Base-by-base conservation (phyloP, 1,140 invertebrate genomes). In the Euglossa dilemma region DNA sequence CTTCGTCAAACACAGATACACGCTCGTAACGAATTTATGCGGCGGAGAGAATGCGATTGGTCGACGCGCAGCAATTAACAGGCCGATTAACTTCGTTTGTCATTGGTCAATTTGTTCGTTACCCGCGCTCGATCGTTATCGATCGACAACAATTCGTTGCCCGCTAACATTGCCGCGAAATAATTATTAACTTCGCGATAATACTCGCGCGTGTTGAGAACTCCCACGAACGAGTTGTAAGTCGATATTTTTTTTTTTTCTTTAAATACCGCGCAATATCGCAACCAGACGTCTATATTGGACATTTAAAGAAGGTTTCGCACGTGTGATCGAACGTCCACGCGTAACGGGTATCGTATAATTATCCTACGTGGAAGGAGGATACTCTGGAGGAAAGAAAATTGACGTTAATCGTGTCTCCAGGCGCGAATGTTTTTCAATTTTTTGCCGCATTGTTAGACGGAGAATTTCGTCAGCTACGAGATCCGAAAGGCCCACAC, bases 391-490 rank as follows among this genome's bases (percentile, higher is more conserved):
- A 25, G 11, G 50, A 67, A 36, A 43, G 54, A 12, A 67, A 67
- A 82, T 45, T 8, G 50, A 16, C 50, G n/a, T 9, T 25, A n/a
- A 82, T 66, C 25, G 36, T 25, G 50, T 57, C 25, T 2, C 20
- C 14, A 45, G 28, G 59, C 43, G 52, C 47, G 18, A 64, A 43
- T 50, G 54, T 63, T 81, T 75, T 81, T 66, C 56, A 78, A 74
- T 84, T 78, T 87, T 84, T 82, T 59, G 67, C 74, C 36, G 79
- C 50, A 81, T 86, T 85, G 84, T 89, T 52, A 43, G 61, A 25
- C 81, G 77, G 84, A 52, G 85, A 82, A 84, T 87, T 90, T 90
- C 83, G 83, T 74, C 88, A 83, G 52, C 79, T 23, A 54, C 18
- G 77, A 45, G 67, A 63, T 52, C 36, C 56, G 23, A 64, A 71